phyloP scores from a whole-genome alignment of 2,797 vertebrate genomes.

The Selene dorsalis region DNA sequence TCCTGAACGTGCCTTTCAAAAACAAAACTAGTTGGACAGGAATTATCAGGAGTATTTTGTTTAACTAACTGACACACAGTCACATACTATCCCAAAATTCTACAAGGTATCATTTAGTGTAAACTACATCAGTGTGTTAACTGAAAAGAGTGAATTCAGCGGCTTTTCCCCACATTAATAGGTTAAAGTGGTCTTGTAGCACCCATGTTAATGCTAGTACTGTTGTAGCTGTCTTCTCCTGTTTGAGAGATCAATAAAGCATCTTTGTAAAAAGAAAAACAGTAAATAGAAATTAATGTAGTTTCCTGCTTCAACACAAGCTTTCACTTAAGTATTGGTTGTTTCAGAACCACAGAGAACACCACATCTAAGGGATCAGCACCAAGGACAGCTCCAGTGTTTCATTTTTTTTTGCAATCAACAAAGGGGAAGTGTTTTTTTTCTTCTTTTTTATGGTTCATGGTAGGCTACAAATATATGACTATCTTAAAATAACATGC shows the following conservation, averaged over 20 bases:
- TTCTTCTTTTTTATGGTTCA: too few relatives aligned
- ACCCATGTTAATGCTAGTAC: too few relatives aligned
- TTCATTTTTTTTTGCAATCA: neutral
- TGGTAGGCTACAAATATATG: too few relatives aligned
- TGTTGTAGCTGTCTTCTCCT: neutral
- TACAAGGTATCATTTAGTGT: constrained; percentile 8
- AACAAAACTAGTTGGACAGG: too few relatives aligned
- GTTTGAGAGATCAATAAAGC: constrained; percentile 5
- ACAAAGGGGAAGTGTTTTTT: too few relatives aligned
- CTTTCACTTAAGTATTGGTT: neutral
- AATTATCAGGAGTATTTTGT: too few relatives aligned
- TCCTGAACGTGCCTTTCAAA: too few relatives aligned
- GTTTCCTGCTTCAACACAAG: neutral
- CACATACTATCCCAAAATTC: constrained; percentile 17
- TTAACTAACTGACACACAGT: constrained; percentile 26
- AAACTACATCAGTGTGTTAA: constrained; percentile 28
- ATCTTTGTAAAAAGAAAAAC: neutral
- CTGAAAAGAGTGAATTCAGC: constrained; percentile 33
- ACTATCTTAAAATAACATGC: neutral
- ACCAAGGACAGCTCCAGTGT: constrained; percentile 57
- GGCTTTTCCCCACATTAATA: constrained; percentile 28
- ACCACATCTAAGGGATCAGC: constrained; percentile 39
- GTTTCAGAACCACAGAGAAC: constrained; percentile 64
- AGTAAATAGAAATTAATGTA: neutral
- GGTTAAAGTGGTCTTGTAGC: constrained; percentile 8